Base-by-base conservation (phyloP, 2,797 vertebrate genomes). In the Arrhamphus sclerolepis region DNA sequence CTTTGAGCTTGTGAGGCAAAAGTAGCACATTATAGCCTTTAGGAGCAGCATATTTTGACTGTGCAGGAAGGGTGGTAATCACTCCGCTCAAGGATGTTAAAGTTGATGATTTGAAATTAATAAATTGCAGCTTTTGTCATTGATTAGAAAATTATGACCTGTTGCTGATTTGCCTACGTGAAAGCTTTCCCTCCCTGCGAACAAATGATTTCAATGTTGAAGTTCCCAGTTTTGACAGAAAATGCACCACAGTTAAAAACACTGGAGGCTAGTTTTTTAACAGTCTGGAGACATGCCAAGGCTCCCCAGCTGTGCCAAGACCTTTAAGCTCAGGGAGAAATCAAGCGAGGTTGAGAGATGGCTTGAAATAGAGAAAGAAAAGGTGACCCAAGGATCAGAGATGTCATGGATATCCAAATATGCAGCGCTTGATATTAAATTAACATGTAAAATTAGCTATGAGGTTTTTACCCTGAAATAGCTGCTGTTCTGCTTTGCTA, bases 391-490 rank as follows among this genome's bases (percentile, higher is more conserved):
- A 66, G 40, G 46, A 73, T 62, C 26, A 0, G 62, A 75, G 70
- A 58, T 80, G 71, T 77, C 66, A 65, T 65, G 72, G 56, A 73
- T 79, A 84, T 71, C 26, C 3, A 43, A 70, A 22, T 78, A 77
- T 79, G 80, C 77, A 72, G 24, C 48, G 57, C 77, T 62, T 78
- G 52, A 63, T 75, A 72, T 80, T 54, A 80, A 80, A 83, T 80
- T 61, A 68, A 39, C 29, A 62, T 40, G 58, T 40, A 70, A 54
- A 72, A 67, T 70, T 58, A 34, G 34, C 43, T 4, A 9, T 7
- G 13, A 49, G 58, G 11, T 72, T 56, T 46, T 62, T 38, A 59
- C 18, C 38, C 31, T 21, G 60, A 29, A 69, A 73, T 56, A 44
- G 59, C 41, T 44, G 44, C 56, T 55, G 39, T 38, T 46, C 52